Percentiles rank a stretch among this genome's conserved stretches.
phyloP scores from a whole-genome alignment of 2,113 vertebrate genomes.

The Apteryx mantelli region DNA sequence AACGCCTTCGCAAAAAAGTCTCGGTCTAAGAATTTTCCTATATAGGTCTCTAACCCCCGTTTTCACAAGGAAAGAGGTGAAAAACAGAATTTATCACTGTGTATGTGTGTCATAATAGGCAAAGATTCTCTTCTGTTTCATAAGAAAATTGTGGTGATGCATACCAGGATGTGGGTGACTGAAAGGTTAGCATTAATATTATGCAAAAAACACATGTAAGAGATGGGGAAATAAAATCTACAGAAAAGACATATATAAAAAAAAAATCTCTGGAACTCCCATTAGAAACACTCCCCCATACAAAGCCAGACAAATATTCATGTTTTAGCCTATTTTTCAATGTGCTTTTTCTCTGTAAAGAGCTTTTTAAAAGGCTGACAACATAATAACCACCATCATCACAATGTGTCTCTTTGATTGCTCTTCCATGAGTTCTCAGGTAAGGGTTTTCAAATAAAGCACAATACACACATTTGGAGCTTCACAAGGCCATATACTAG shows the following conservation, averaged over 20 bases:
- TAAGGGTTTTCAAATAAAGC: background rate
- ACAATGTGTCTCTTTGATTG: background rate
- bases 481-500: background rate
- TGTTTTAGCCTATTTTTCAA: background rate
- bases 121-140: background rate
- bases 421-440: conserved; percentile 1
- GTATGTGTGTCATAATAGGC: background rate
- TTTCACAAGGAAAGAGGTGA: background rate
- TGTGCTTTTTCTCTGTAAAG: background rate
- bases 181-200: background rate
- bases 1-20: background rate
- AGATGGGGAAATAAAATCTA: background rate
- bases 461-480: background rate
- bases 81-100: background rate
- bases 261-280: background rate
- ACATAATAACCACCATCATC: background rate
- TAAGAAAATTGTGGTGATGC: background rate
- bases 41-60: background rate
- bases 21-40: background rate
- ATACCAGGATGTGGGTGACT: conserved; percentile 31
- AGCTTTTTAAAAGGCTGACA: background rate
- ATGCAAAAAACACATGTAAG: background rate
- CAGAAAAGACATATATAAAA: background rate
- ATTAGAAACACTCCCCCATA: background rate
- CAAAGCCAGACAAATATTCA: background rate